Evolutionary conservation across 2,888 invertebrate species (phyloP).

Genomic region (Arctia plantaginis): DNA sequence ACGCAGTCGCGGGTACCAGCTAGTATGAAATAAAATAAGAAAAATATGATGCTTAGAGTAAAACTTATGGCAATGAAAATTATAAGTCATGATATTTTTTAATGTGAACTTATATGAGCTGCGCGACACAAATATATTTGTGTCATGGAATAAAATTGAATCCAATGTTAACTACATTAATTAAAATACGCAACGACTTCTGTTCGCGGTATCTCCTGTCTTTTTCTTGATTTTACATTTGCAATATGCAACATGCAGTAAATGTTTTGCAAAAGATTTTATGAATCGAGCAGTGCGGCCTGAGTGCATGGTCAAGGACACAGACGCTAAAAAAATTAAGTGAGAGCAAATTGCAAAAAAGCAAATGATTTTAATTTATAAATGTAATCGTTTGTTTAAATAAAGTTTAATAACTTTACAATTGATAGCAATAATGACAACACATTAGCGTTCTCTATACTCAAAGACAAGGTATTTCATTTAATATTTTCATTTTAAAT

Average conservation of each 20-base stretch:
- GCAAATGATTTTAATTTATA: too few species aligned
- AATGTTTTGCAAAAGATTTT: background rate
- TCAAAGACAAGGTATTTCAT: too few species aligned
- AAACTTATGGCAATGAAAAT: too few species aligned
- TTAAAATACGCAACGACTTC: background rate
- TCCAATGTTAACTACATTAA: background rate
- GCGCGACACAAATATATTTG: too few species aligned
- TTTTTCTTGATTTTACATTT: background rate
- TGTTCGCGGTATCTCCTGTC: background rate
- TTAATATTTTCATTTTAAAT: too few species aligned
- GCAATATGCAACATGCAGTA: background rate
- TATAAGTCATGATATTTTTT: too few species aligned
- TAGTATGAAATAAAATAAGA: too few species aligned
- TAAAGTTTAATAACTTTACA: background rate
- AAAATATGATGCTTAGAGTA: too few species aligned
- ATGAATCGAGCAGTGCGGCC: background rate
- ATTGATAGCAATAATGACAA: background rate
- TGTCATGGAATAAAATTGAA: background rate
- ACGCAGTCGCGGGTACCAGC: too few species aligned
- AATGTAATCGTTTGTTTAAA: too few species aligned
- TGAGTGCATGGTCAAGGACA: background rate
- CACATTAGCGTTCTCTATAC: background rate
- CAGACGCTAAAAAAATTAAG: background rate
- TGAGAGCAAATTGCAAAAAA: background rate
- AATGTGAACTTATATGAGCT: too few species aligned